Conservation (phyloP, 2,888 invertebrate genomes). For the Microctonus aethiopoides region DNA sequence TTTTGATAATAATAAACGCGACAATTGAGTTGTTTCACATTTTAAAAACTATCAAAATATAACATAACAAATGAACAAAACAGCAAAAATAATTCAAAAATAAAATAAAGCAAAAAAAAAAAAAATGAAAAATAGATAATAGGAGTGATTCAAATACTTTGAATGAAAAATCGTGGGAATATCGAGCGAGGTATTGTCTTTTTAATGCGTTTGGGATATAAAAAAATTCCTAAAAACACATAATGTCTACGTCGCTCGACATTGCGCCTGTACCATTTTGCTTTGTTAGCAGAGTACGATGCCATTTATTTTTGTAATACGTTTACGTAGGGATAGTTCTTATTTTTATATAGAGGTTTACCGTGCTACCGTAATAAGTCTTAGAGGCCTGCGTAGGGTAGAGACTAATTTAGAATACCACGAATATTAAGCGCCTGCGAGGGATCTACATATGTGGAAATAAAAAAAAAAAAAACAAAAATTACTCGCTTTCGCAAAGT, state of each 20-base stretch:
- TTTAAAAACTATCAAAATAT: neutral
- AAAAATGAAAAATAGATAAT: constrained; percentile 5
- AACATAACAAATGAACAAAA: neutral
- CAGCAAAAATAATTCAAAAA: neutral
- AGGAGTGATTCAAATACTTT: constrained; percentile 9
- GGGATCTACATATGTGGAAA: constrained; percentile 30
- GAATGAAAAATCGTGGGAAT: constrained; percentile 9
- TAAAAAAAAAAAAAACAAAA: constrained; percentile 27
- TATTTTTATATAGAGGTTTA: constrained; percentile 64
- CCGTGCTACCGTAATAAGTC: constrained; percentile 62
- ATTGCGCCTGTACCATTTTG: constrained; percentile 66
- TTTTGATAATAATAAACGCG: neutral
- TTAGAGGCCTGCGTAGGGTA: constrained; percentile 66
- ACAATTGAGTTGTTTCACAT: constrained; percentile 2
- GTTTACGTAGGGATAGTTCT: constrained; percentile 65
- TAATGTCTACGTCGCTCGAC: constrained; percentile 55
- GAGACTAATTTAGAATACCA: constrained; percentile 49
- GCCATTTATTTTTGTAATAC: constrained; percentile 67
- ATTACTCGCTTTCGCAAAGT: constrained; percentile 43
- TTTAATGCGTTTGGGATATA: constrained; percentile 12
- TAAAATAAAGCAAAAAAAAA: neutral
- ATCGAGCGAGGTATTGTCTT: constrained; percentile 24
- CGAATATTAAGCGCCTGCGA: constrained; percentile 44
- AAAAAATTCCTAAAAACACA: constrained; percentile 24
- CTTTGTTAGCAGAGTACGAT: constrained; percentile 67